A percentile compares a stretch with the other conserved stretches of the same genome.
These are phyloP conservation scores for Meganola albula DNA, from an alignment of 2,888 invertebrate genomes.

Conservation along the genomic window DNA sequence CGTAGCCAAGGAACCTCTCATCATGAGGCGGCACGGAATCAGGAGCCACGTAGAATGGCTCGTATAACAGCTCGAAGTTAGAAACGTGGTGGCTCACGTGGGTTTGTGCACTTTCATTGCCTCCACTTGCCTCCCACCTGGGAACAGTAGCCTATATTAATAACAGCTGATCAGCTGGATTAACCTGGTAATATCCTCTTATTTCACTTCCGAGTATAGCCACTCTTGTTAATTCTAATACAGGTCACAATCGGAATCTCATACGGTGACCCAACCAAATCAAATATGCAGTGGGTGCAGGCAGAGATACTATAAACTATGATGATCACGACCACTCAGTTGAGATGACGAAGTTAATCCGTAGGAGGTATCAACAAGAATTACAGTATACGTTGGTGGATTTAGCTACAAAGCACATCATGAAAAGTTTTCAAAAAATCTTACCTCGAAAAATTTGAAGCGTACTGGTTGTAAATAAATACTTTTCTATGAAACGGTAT, in stretches of 20 bases:
- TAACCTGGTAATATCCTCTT: too few relatives aligned
- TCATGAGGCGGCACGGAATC: constrained; percentile 91
- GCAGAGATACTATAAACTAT: too few relatives aligned
- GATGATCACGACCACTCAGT: too few relatives aligned
- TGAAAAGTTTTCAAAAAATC: constrained; percentile 20
- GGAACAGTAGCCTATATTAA: background rate
- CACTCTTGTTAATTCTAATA: too few relatives aligned
- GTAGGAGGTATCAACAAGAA: too few relatives aligned
- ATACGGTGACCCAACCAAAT: too few relatives aligned
- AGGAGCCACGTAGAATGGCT: constrained; percentile 92
- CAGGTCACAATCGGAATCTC: too few relatives aligned
- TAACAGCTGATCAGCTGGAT: too few relatives aligned
- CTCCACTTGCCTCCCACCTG: constrained; percentile 80
- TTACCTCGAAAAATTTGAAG: constrained; percentile 92
- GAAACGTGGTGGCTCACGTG: constrained; percentile 92
- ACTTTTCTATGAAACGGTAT: constrained; percentile 94
- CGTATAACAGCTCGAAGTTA: constrained; percentile 90
- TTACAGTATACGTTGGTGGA: too few relatives aligned
- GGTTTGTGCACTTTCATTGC: constrained; percentile 79
- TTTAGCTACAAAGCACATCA: background rate
- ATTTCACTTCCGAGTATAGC: too few relatives aligned
- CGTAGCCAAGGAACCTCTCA: constrained; percentile 93
- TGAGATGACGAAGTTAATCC: too few relatives aligned
- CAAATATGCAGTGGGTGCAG: too few relatives aligned
- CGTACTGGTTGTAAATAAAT: constrained; percentile 94